Evolutionary conservation across 1,140 invertebrate species (phyloP).

Genomic region (Berghia stephanieae): DNA sequence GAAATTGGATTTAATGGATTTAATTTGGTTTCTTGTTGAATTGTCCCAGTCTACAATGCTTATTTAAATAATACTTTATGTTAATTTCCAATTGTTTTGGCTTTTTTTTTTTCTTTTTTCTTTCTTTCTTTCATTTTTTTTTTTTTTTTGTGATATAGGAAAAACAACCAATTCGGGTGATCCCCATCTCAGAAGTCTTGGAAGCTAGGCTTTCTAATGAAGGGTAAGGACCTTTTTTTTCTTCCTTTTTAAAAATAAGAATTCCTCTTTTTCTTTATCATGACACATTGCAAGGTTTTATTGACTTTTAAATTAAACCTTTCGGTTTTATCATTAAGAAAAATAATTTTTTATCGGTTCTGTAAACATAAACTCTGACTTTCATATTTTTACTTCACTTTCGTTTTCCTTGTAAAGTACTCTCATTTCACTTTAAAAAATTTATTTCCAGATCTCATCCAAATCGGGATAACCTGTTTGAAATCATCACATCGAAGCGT

Average conservation of each 20-base stretch:
- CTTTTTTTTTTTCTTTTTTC: background rate
- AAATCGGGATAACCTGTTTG: constrained; percentile 38
- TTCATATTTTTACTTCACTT: no score
- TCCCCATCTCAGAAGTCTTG: constrained; percentile 29
- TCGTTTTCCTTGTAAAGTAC: no score
- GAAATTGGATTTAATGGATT: no score
- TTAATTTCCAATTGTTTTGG: background rate
- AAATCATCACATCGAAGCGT: constrained; percentile 32
- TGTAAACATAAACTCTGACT: no score
- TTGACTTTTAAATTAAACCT: background rate
- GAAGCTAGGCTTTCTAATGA: constrained; percentile 25
- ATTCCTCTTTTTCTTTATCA: background rate
- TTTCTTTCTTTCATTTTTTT: background rate
- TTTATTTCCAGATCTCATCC: constrained; percentile 18
- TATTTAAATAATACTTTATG: no score
- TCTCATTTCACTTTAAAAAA: background rate
- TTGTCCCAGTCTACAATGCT: no score
- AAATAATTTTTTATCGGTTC: background rate
- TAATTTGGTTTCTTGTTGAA: no score
- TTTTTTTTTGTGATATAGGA: constrained; percentile 25
- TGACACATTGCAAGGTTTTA: background rate
- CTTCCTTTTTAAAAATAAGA: background rate
- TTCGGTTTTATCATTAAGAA: background rate
- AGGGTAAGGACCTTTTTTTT: constrained; percentile 17
- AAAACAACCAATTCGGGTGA: constrained; percentile 32